Conservation (phyloP, 2,797 vertebrate genomes). For the Characodon lateralis region DNA sequence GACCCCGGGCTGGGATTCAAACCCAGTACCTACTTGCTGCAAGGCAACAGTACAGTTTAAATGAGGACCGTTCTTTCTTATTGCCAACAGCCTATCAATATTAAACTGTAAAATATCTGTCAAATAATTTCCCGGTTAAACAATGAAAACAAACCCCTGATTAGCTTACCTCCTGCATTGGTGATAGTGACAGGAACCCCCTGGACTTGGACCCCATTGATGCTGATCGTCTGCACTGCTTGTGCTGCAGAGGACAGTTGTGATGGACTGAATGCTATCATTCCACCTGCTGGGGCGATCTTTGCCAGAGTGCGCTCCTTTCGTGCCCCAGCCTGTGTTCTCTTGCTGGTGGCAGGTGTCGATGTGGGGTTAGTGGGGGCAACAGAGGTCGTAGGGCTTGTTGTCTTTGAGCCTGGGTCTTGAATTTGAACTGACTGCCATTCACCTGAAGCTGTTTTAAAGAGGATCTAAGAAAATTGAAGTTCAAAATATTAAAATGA, state of each 20-base stretch:
- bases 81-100: too few relatives aligned
- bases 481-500: not conserved
- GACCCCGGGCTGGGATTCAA: too few relatives aligned
- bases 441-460: slow-evolving; percentile 90
- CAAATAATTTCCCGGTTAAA: not conserved
- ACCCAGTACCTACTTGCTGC: too few relatives aligned
- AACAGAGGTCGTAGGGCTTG: slow-evolving; percentile 72
- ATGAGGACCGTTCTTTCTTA: too few relatives aligned
- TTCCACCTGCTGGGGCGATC: slow-evolving; percentile 91
- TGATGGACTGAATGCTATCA: slow-evolving; percentile 87
- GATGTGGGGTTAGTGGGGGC: slow-evolving; percentile 58
- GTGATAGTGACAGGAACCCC: slow-evolving; percentile 97
- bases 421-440: slow-evolving; percentile 91
- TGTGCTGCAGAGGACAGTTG: slow-evolving; percentile 89
- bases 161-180: slow-evolving; percentile 88
- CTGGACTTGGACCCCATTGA: slow-evolving; percentile 95
- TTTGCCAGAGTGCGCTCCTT: slow-evolving; percentile 94
- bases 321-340: slow-evolving; percentile 72
- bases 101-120: too few relatives aligned
- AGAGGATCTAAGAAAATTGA: slow-evolving; percentile 81
- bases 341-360: slow-evolving; percentile 51
- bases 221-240: slow-evolving; percentile 96
- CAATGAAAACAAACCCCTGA: not conserved
- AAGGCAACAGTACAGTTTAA: too few relatives aligned
- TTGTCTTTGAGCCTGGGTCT: slow-evolving; percentile 79